These are phyloP conservation scores for Polyommatus iphigenia DNA, from an alignment of 2,888 invertebrate species.

Conservation along the genomic window DNA sequence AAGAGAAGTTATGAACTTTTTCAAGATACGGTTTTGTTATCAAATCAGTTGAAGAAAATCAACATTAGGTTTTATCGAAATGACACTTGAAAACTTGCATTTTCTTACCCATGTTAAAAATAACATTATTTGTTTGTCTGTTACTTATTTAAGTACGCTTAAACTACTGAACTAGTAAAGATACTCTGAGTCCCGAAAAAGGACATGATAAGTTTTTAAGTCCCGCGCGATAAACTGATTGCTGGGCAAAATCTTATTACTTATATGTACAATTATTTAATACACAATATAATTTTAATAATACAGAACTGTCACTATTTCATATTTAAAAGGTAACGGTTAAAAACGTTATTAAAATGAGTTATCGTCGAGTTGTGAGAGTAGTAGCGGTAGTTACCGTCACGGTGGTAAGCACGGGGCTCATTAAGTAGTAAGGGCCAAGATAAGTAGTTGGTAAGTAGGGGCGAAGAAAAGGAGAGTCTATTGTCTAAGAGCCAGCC, in stretches of 20 bases:
- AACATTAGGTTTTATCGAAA: no score
- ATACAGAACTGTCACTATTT: neutral
- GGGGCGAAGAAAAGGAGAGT: neutral
- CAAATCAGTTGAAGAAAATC: no score
- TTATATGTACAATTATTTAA: neutral
- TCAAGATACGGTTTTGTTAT: no score
- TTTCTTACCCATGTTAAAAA: no score
- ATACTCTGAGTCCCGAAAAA: neutral
- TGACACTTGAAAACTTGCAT: no score
- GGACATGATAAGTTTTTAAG: neutral
- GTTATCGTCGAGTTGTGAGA: neutral
- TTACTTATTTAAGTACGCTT: no score
- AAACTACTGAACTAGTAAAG: no score
- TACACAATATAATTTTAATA: neutral
- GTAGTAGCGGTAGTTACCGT: slow-evolving; percentile 33
- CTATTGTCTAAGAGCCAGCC: no score
- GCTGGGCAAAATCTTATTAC: neutral
- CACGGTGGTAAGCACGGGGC: slow-evolving; percentile 45
- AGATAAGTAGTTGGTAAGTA: neutral
- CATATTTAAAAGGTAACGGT: neutral
- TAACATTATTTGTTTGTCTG: no score
- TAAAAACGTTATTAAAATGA: neutral
- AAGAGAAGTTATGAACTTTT: neutral
- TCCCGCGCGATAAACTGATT: neutral
- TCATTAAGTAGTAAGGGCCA: slow-evolving; percentile 46